These are phyloP conservation scores for Drosophila neonasuta DNA, from an alignment of 2,888 invertebrate genomes.

Conservation along the genomic window DNA sequence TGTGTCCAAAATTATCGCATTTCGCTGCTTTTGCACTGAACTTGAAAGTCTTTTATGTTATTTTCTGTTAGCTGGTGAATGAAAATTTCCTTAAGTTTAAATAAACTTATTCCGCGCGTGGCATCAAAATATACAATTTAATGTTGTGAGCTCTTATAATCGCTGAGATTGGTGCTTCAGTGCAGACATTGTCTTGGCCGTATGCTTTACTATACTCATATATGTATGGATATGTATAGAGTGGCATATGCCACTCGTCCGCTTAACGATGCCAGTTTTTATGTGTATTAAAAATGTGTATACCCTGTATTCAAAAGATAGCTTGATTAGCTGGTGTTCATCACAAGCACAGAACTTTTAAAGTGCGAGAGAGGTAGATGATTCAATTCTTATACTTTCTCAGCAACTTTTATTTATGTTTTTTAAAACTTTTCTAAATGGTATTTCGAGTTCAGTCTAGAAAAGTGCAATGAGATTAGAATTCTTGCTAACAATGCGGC, in stretches of 20 bases:
- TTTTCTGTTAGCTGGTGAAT: background rate
- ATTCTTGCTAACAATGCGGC: too few species aligned
- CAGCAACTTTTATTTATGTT: background rate
- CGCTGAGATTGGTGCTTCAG: conserved; percentile 13
- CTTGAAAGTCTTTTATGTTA: background rate
- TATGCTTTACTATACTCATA: background rate
- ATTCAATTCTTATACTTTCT: background rate
- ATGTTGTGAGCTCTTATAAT: conserved; percentile 11
- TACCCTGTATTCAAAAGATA: background rate
- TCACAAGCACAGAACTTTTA: background rate
- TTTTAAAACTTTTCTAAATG: background rate
- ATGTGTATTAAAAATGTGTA: conserved; percentile 5
- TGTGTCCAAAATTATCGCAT: conserved; percentile 7
- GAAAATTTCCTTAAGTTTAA: conserved; percentile 11
- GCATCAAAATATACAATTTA: conserved; percentile 13
- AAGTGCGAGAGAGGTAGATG: background rate
- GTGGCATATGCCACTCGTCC: background rate
- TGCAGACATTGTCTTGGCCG: conserved; percentile 2
- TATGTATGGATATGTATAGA: background rate
- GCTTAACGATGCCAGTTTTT: conserved; percentile 5
- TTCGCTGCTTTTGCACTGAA: background rate
- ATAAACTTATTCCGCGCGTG: conserved; percentile 9
- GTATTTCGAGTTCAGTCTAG: too few species aligned
- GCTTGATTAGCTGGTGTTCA: background rate
- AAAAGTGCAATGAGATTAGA: too few species aligned